Conservation (phyloP, 2,797 vertebrate genomes). For the Mormyrops attenuatus region DNA sequence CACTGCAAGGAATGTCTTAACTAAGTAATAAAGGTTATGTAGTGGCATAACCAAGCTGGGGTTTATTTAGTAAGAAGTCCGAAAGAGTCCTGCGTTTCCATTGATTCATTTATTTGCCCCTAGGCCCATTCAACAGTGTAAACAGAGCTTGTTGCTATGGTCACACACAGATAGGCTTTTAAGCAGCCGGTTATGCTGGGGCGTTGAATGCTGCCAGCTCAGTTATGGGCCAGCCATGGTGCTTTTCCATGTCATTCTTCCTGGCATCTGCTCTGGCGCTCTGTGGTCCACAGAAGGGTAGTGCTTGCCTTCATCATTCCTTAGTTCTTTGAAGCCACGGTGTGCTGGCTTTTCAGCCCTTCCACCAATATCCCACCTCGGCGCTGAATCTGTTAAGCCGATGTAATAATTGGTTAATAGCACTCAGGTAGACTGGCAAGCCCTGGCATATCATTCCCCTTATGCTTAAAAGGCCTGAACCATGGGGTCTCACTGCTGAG, state of each 20-base stretch:
- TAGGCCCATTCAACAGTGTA: background rate
- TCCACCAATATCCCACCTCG: background rate
- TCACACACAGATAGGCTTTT: background rate
- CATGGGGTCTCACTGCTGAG: background rate
- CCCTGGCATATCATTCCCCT: background rate
- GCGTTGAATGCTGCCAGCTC: background rate
- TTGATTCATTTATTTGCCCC: background rate
- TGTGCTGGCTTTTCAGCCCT: background rate
- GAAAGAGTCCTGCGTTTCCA: background rate
- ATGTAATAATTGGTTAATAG: background rate
- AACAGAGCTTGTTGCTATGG: background rate
- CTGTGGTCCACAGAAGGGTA: background rate
- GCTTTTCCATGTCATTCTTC: background rate
- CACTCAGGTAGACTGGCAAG: background rate
- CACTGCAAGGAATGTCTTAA: background rate
- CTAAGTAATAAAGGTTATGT: background rate
- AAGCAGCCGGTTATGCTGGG: background rate
- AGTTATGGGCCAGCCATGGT: background rate
- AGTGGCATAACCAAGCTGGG: background rate
- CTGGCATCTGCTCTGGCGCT: background rate
- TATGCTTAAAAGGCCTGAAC: background rate
- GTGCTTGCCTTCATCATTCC: background rate
- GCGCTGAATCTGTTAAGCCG: background rate
- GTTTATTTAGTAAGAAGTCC: background rate
- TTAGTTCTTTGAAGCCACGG: background rate